These are phyloP conservation scores for Phymastichus coffea DNA, from an alignment of 1,140 invertebrate species.

Conservation along the genomic window DNA sequence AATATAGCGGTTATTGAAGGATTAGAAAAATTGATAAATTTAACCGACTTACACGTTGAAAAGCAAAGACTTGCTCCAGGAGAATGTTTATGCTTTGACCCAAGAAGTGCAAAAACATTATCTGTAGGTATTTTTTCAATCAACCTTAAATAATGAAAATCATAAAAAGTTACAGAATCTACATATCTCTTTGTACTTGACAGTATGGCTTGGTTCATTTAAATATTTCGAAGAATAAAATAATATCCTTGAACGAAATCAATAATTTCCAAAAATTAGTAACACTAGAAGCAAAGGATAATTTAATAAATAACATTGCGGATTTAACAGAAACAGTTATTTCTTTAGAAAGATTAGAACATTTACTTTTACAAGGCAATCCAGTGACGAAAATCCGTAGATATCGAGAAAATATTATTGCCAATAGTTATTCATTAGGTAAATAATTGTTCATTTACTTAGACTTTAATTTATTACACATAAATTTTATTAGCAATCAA, in stretches of 20 bases:
- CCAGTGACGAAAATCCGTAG: conserved; percentile 61
- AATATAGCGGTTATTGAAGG: conserved; percentile 68
- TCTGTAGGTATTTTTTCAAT: conserved; percentile 61
- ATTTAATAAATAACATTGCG: conserved; percentile 53
- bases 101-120: conserved; percentile 60
- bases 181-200: conserved; percentile 2
- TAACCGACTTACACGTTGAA: conserved; percentile 69
- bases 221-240: conserved; percentile 58
- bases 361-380: conserved; percentile 62
- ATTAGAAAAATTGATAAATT: conserved; percentile 59
- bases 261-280: conserved; percentile 49
- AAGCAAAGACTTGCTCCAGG: conserved; percentile 61
- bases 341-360: conserved; percentile 56
- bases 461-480: neutral
- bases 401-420: conserved; percentile 67
- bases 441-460: conserved; percentile 23
- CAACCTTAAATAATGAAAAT: conserved; percentile 1
- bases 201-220: conserved; percentile 54
- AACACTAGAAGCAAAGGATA: conserved; percentile 54
- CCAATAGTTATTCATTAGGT: conserved; percentile 61
- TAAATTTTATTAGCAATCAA: neutral
- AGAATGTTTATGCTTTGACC: conserved; percentile 68
- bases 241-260: conserved; percentile 50
- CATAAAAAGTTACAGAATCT: conserved; percentile 13
- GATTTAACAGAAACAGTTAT: conserved; percentile 57